Percentiles rank a stretch among this genome's conserved stretches.
Conservation (phyloP, 2,113 vertebrate species). For the Oreocharis arfaki region DNA sequence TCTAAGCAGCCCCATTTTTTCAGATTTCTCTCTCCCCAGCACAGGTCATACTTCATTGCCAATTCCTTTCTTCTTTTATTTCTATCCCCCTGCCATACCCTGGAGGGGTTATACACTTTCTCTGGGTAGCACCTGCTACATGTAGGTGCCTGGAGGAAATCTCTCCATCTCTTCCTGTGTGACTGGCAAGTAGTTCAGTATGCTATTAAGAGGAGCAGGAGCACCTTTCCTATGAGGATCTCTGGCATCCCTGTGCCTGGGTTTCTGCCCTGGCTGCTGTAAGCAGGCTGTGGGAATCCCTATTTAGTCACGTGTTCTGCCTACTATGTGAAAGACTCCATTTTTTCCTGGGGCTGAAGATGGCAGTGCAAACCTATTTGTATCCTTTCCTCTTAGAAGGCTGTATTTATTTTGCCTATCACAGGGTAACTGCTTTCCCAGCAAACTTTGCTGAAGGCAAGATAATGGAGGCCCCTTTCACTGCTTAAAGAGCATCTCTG, state of each 20-base stretch:
- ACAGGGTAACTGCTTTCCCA: background rate
- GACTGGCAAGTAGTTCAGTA: background rate
- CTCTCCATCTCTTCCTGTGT: background rate
- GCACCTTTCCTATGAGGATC: background rate
- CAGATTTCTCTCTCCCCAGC: background rate
- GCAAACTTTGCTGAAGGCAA: background rate
- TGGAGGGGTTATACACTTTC: background rate
- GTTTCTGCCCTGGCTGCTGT: background rate
- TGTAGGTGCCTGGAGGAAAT: background rate
- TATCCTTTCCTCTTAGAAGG: background rate
- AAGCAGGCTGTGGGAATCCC: background rate
- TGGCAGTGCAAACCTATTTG: background rate
- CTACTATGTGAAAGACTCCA: background rate
- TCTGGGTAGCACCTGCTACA: background rate
- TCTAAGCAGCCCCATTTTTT: background rate
- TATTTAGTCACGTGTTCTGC: accelerated
- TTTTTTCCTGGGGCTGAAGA: background rate
- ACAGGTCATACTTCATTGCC: background rate
- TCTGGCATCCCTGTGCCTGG: background rate
- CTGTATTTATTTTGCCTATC: background rate
- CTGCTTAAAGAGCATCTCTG: background rate
- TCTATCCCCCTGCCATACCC: background rate
- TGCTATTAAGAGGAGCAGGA: background rate
- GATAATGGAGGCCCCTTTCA: background rate
- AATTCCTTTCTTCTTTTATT: background rate